Evolutionary conservation across 1,140 invertebrate species (phyloP).

Genomic region (Cataglyphis hispanica): DNA sequence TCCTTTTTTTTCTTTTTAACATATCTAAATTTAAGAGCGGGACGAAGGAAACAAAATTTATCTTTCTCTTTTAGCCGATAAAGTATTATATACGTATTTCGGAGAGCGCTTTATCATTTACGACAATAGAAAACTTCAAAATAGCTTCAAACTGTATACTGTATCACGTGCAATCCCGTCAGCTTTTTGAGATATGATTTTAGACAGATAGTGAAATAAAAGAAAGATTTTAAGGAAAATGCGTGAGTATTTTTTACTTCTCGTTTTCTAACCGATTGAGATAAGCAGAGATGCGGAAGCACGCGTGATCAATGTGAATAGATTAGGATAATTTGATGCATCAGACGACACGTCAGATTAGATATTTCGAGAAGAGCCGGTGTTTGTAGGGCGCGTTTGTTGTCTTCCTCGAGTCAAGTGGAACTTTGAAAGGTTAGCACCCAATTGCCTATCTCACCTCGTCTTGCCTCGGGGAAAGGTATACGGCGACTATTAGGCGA

Average conservation of each 20-base stretch:
- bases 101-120: slow-evolving; percentile 12
- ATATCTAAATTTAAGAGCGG: not conserved
- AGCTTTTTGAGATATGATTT: too few species aligned
- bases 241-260: not conserved
- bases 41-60: slow-evolving; percentile 10
- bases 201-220: too few species aligned
- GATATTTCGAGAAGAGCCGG: not conserved
- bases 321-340: not conserved
- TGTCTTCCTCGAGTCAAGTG: too few species aligned
- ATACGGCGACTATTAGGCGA: too few species aligned
- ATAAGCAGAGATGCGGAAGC: not conserved
- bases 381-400: too few species aligned
- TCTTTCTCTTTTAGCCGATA: slow-evolving; percentile 20
- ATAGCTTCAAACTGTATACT: not conserved
- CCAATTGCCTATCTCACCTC: too few species aligned
- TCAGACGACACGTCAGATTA: not conserved
- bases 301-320: not conserved
- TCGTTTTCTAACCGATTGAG: not conserved
- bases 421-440: too few species aligned
- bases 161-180: too few species aligned
- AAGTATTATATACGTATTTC: not conserved
- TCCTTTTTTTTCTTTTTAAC: not conserved
- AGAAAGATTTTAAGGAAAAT: too few species aligned
- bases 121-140: not conserved
- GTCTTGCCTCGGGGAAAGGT: too few species aligned